These are phyloP conservation scores for Drosophila tripunctata DNA, from an alignment of 2,888 invertebrate genomes.

Conservation along the genomic window DNA sequence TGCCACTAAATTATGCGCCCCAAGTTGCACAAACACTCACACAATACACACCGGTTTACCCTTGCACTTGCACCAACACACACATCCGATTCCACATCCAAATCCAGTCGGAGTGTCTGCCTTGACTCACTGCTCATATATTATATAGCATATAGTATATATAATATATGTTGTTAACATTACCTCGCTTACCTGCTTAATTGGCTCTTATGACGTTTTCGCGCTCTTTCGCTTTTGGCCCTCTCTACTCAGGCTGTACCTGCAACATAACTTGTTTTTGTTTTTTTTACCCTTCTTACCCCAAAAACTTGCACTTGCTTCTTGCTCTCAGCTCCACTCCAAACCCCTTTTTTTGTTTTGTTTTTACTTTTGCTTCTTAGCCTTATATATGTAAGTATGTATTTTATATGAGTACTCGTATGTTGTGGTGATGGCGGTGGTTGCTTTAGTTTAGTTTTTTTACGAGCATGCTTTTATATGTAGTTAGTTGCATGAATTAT, in stretches of 20 bases:
- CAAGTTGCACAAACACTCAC: slow-evolving; percentile 22
- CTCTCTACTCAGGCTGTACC: slow-evolving; percentile 36
- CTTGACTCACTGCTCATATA: not conserved
- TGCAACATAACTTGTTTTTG: slow-evolving; percentile 58
- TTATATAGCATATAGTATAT: no score
- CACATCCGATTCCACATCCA: not conserved
- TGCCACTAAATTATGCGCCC: slow-evolving; percentile 17
- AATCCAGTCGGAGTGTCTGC: slow-evolving; percentile 30
- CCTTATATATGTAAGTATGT: slow-evolving; percentile 22
- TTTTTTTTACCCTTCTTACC: slow-evolving; percentile 31
- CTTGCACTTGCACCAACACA: no score
- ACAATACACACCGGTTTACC: no score
- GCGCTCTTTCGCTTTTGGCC: slow-evolving; percentile 55
- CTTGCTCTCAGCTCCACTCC: slow-evolving; percentile 4
- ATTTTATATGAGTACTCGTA: no score
- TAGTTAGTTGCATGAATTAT: slow-evolving; percentile 74
- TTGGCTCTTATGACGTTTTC: slow-evolving; percentile 80
- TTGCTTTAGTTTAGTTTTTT: slow-evolving; percentile 44
- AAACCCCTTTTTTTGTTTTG: slow-evolving; percentile 7
- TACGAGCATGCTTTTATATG: slow-evolving; percentile 46
- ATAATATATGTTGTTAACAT: no score
- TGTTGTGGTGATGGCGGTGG: slow-evolving; percentile 2
- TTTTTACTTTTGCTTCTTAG: slow-evolving; percentile 32
- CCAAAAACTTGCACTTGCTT: slow-evolving; percentile 54
- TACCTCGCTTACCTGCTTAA: slow-evolving; percentile 70